Base-by-base conservation (phyloP, 2,888 invertebrate species). In the Sminthurides aquaticus region DNA sequence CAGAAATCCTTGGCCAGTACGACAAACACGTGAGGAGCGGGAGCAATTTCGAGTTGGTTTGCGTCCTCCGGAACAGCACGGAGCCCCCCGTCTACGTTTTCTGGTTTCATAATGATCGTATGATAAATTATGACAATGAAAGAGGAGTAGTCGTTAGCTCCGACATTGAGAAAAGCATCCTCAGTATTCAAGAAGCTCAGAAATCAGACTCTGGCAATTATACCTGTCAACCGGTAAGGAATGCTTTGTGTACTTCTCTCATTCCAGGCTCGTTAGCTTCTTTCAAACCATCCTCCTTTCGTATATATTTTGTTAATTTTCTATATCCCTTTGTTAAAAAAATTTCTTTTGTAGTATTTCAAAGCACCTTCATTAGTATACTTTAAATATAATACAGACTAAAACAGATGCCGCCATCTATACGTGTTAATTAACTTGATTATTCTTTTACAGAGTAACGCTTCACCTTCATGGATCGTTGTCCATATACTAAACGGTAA, bases 11-110 rank as follows among this genome's bases (percentile, higher is more conserved):
- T 57, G 92, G 92, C 24, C 88, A 90, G 1, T 83, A 87, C 61
- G 91, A 92, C 78, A 90, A 91, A 77, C 91, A 89, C 78, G 83
- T 93, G 73, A 89, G 91, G 76, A 90, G 90, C 18, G 92, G 92
- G 49, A 91, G 91, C 57, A 87, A 89, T 57, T 80, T 93, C 66
- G 83, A 88, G 62, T 83, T 92, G 60, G 88, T 89, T 74, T 92
- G 92, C 76, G 86, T 86, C 60, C 88, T 92, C 28, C 84, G 89
- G 49, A 89, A 90, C 76, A 90, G 90, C 62, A 91, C 91, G 0
- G 90, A 91, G 77, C 86, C 86, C 34, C 90, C 91, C 3, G 86
- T 88, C 60, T 91, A 88, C 78, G 86, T 91, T 60, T 89, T 89
- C 79, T 88, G 87, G 90, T 91, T 90, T 79, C 90, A 90, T 77